Evolutionary conservation across 2,797 vertebrate genomes (phyloP).

Genomic region (Emydoidea blandingii): DNA sequence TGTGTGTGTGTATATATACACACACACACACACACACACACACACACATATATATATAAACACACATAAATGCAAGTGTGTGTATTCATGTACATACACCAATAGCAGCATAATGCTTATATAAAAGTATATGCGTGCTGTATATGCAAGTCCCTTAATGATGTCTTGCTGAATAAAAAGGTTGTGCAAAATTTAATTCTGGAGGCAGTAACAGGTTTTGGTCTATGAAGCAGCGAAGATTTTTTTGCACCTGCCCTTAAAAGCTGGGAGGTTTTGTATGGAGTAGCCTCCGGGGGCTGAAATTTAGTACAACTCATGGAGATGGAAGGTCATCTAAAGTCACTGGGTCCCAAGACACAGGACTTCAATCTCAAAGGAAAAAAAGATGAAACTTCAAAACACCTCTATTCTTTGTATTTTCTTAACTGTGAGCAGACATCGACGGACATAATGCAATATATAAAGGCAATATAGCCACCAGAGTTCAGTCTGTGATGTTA

Average conservation of each 20-base stretch:
- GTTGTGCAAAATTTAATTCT: slow-evolving; percentile 83
- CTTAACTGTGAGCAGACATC: slow-evolving; percentile 76
- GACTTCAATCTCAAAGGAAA: slow-evolving; percentile 81
- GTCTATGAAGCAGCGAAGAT: slow-evolving; percentile 81
- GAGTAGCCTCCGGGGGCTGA: slow-evolving; percentile 86
- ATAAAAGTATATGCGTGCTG: slow-evolving; percentile 28
- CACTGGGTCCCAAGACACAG: slow-evolving; percentile 85
- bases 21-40: background rate
- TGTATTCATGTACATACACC: background rate
- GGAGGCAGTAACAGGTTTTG: slow-evolving; percentile 78
- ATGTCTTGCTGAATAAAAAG: slow-evolving; percentile 77
- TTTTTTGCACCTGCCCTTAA: slow-evolving; percentile 85
- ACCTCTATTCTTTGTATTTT: slow-evolving; percentile 78
- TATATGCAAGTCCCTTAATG: slow-evolving; percentile 61
- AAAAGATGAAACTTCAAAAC: slow-evolving; percentile 80
- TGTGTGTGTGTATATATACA: background rate
- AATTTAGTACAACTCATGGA: slow-evolving; percentile 86
- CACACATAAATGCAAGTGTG: background rate
- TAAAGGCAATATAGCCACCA: slow-evolving; percentile 59
- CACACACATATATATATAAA: background rate
- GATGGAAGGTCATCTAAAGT: slow-evolving; percentile 86
- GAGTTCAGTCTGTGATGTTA: slow-evolving; percentile 47
- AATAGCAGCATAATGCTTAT: background rate
- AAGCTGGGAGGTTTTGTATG: slow-evolving; percentile 83
- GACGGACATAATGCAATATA: slow-evolving; percentile 38